Evolutionary conservation across 1,140 invertebrate genomes (phyloP).

Genomic region (Mizuhopecten yessoensis): DNA sequence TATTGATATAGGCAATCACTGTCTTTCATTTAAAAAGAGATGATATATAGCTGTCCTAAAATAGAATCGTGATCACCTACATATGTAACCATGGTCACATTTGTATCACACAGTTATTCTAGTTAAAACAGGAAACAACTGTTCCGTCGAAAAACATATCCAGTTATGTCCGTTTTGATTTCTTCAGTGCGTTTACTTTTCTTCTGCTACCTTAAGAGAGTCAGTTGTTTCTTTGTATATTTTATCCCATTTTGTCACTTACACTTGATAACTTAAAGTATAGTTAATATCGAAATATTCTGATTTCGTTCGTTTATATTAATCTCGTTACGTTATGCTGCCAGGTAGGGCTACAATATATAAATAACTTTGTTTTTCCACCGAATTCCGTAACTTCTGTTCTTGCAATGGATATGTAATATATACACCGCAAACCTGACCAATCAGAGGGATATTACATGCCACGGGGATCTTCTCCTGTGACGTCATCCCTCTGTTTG

Average conservation of each 20-base stretch:
- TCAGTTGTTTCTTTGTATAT: not conserved
- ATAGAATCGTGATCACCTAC: too few species aligned
- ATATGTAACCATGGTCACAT: too few species aligned
- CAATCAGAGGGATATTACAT: not conserved
- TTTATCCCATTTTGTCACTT: too few species aligned
- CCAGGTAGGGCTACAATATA: conserved; percentile 20
- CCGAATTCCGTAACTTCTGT: conserved; percentile 16
- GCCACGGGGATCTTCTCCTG: not conserved
- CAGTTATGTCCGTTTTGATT: not conserved
- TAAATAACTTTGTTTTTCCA: conserved; percentile 32
- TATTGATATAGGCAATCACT: not conserved
- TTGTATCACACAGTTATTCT: too few species aligned
- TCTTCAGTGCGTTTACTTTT: not conserved
- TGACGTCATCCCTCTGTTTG: conserved; percentile 13
- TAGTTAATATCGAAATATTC: too few species aligned
- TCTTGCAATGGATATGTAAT: not conserved
- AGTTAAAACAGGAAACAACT: not conserved
- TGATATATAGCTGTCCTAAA: not conserved
- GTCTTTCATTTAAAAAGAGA: not conserved
- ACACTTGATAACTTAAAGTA: not conserved
- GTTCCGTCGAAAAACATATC: not conserved
- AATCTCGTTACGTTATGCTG: not conserved
- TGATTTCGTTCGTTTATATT: not conserved
- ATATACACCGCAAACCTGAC: not conserved
- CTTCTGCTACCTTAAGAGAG: not conserved